phyloP scores from a whole-genome alignment of 1,140 invertebrate species.

The Drosophila takahashii region DNA sequence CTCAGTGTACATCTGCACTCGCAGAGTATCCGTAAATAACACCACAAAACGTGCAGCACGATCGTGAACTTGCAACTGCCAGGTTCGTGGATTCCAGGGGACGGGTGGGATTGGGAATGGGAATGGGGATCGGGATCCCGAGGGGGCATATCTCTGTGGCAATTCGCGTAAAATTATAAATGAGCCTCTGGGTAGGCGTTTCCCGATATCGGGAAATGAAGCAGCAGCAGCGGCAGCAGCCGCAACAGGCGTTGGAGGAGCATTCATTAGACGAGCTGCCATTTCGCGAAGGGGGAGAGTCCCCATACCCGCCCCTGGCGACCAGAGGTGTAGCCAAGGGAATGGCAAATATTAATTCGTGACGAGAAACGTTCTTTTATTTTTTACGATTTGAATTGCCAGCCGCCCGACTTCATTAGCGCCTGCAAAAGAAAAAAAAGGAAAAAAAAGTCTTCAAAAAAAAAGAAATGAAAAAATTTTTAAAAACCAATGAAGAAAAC shows the following conservation, averaged over 20 bases:
- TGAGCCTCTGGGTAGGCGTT: constrained; percentile 69
- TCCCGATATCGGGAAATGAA: constrained; percentile 71
- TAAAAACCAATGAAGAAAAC: constrained; percentile 3
- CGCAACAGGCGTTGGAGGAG: constrained; percentile 63
- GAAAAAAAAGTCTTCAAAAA: background rate
- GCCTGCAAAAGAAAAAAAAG: constrained; percentile 21
- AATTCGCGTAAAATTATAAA: constrained; percentile 75
- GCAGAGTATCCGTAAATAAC: constrained; percentile 65
- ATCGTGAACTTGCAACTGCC: constrained; percentile 58
- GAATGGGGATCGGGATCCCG: background rate
- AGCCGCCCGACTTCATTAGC: constrained; percentile 62
- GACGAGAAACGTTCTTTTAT: constrained; percentile 54
- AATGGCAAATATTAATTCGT: constrained; percentile 72
- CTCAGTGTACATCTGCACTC: constrained; percentile 5
- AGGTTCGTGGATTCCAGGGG: background rate
- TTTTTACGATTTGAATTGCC: constrained; percentile 56
- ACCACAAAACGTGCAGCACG: constrained; percentile 73
- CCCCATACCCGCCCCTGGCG: background rate
- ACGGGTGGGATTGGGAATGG: constrained; percentile 1
- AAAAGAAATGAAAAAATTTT: constrained; percentile 3
- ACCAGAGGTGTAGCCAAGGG: background rate
- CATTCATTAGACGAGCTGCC: constrained; percentile 64
- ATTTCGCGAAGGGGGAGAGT: constrained; percentile 8
- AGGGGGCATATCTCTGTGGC: constrained; percentile 37
- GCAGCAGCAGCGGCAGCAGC: constrained; percentile 41